phyloP scores from a whole-genome alignment of 1,140 invertebrate species.

The Drosophila ironensis region DNA sequence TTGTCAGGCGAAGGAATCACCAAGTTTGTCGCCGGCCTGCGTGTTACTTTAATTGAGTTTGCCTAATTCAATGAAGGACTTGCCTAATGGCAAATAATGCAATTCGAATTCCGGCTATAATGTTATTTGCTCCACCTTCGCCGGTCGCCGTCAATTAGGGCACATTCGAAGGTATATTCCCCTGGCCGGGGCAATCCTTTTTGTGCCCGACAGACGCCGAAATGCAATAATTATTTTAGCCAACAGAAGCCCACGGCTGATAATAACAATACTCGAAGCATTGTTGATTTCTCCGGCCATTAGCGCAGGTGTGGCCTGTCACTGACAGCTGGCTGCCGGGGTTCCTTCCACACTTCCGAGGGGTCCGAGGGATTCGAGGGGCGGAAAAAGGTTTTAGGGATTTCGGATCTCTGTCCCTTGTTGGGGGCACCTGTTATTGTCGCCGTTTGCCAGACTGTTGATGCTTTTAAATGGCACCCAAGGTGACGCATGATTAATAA shows the following conservation, averaged over 20 bases:
- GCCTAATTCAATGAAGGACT: constrained; percentile 35
- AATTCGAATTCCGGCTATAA: constrained; percentile 64
- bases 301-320: constrained; percentile 59
- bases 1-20: not conserved
- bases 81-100: constrained; percentile 62
- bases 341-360: too few relatives aligned
- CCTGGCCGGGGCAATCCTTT: constrained; percentile 36
- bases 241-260: constrained; percentile 28
- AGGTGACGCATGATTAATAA: not conserved
- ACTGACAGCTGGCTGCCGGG: constrained; percentile 59
- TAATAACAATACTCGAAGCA: constrained; percentile 31
- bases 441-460: constrained; percentile 53
- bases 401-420: constrained; percentile 4
- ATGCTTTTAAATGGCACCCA: constrained; percentile 58
- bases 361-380: too few relatives aligned
- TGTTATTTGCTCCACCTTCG: constrained; percentile 38
- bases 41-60: constrained; percentile 45
- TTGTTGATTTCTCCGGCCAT: constrained; percentile 22
- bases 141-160: constrained; percentile 47
- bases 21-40: not conserved
- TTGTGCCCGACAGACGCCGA: not conserved
- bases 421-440: constrained; percentile 40
- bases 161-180: not conserved
- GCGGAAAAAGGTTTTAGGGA: constrained; percentile 29
- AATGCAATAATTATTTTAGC: constrained; percentile 47